These are phyloP conservation scores for Prietella phreatophila DNA, from an alignment of 2,113 vertebrate genomes.

Conservation along the genomic window DNA sequence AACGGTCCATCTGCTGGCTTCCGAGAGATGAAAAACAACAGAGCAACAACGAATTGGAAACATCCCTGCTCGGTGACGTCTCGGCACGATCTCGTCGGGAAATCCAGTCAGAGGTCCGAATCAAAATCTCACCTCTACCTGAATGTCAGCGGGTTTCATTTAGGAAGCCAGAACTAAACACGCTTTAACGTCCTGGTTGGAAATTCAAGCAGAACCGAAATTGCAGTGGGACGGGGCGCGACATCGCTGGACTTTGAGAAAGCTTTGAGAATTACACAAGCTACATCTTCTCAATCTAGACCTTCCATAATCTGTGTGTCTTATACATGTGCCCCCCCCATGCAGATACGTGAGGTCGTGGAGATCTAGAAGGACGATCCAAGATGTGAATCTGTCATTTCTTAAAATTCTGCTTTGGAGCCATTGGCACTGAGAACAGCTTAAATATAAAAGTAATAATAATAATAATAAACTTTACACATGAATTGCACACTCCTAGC, in stretches of 20 bases:
- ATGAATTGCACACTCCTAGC: not conserved
- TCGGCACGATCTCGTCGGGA: not conserved
- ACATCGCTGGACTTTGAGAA: not conserved
- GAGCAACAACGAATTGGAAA: no score
- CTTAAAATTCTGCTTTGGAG: not conserved
- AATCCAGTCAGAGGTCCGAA: not conserved
- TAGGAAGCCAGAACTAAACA: not conserved
- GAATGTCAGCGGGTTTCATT: not conserved
- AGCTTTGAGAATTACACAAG: not conserved
- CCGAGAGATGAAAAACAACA: not conserved
- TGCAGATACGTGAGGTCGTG: not conserved
- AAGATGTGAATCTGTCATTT: not conserved
- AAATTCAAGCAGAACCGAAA: not conserved
- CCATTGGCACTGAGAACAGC: not conserved
- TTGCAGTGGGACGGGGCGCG: not conserved
- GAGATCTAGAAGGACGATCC: not conserved
- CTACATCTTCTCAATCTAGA: not conserved
- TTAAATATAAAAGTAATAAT: not conserved
- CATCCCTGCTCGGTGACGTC: not conserved
- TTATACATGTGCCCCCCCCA: not conserved
- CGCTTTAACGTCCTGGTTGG: not conserved
- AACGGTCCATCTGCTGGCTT: not conserved
- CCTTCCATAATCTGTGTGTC: not conserved
- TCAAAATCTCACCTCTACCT: not conserved
- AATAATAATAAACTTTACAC: not conserved